Conservation (phyloP, 1,140 invertebrate genomes). For the Reticulitermes speratus region DNA sequence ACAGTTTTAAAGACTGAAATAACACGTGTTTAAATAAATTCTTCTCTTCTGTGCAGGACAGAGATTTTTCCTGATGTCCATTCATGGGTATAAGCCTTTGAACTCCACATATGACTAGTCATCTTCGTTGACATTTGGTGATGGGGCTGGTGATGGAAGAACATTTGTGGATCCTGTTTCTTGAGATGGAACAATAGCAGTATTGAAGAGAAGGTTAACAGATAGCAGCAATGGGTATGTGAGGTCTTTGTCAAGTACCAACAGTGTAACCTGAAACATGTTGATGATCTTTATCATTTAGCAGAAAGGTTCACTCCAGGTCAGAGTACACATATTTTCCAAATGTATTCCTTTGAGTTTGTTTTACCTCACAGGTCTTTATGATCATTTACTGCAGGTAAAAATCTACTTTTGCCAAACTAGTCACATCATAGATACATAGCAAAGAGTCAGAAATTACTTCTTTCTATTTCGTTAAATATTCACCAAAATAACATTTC, state of each 20-base stretch:
- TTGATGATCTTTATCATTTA: too few species aligned
- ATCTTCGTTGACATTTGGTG: background rate
- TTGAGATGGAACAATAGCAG: background rate
- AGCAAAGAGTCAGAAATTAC: too few species aligned
- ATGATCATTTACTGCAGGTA: too few species aligned
- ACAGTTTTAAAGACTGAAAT: too few species aligned
- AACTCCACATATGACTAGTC: background rate
- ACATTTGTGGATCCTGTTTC: background rate
- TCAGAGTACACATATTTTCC: too few species aligned
- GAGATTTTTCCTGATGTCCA: background rate
- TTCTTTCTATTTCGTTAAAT: too few species aligned
- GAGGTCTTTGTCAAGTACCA: slow-evolving; percentile 21
- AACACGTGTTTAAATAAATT: background rate
- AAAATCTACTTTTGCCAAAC: too few species aligned
- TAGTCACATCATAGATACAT: too few species aligned
- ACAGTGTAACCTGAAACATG: slow-evolving; percentile 20
- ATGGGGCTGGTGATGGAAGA: background rate
- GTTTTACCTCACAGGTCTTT: too few species aligned
- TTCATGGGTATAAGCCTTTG: background rate
- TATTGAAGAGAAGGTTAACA: slow-evolving; percentile 22
- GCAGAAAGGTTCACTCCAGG: too few species aligned
- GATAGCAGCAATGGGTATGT: slow-evolving; percentile 20
- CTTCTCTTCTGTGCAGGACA: background rate
- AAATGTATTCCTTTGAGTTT: too few species aligned
- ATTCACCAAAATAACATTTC: too few species aligned